Base-by-base conservation (phyloP, 2,113 vertebrate species). In the Zosterops lateralis region DNA sequence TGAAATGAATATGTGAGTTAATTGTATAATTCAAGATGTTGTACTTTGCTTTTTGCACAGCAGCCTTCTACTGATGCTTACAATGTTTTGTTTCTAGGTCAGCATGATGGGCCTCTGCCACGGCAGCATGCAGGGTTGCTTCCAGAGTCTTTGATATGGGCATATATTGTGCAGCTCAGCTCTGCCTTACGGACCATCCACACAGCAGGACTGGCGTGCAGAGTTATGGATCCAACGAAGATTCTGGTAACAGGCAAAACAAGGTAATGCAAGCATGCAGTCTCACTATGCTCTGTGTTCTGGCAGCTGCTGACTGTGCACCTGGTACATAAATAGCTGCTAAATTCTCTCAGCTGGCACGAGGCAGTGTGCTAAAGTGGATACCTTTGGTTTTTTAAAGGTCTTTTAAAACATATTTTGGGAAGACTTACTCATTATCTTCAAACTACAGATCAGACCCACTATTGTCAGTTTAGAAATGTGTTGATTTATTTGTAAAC, bases 241-340 rank as follows among this genome's bases (percentile, higher is more conserved):
- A 99, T 99, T 98, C 98, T 99, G 84, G 99, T 99, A 95, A 99
- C 99, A 26, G 99, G 99, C 94, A 99, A 99, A 97, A 99, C 99
- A 62, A 99, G 99, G 99, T 99, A 93, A 70, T 36, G 17, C 24
- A 71, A 70, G 26, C 1, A 0, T 29, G 70, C 9, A 16, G 83
- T 84, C 19, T 80, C 20, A 8, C 57, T 66, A 36, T 44, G 32
- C 24, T 84, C 60, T 90, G 6, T 40, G 14, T 24, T 50, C 14
- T 56, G 28, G 38, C 54, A 75, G 48, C 53, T 80, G 40, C 54
- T 86, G 58, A 32, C 40, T 19, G 8, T n/a, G 14, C 45, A 31
- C 26, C 50, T 66, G 17, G n/a, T 73, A 42, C 3, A 10, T 54
- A 60, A 57, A 17, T 61, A 44, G 40, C 62, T 61, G 17, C 36